A percentile compares a stretch with the other conserved stretches of the same genome.
These are phyloP conservation scores for Druceiella hillmani DNA, from an alignment of 2,888 invertebrate genomes.

Conservation along the genomic window DNA sequence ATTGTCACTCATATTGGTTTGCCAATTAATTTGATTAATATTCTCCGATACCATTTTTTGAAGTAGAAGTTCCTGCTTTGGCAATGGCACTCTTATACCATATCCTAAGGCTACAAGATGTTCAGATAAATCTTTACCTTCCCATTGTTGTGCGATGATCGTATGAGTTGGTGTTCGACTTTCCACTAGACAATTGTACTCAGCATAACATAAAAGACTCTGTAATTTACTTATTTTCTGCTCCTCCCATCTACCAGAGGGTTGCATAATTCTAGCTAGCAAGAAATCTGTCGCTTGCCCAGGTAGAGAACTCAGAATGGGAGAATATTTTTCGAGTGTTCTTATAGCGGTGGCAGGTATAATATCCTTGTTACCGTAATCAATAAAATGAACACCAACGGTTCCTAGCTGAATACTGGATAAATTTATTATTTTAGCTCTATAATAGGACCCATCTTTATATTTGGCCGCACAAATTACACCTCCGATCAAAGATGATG, in stretches of 20 bases:
- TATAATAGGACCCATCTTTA: constrained; percentile 59
- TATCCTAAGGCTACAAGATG: constrained; percentile 41
- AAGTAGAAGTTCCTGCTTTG: constrained; percentile 43
- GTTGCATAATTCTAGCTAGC: constrained; percentile 51
- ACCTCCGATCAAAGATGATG: constrained; percentile 45
- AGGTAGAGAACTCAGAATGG: constrained; percentile 44
- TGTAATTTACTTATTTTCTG: constrained; percentile 39
- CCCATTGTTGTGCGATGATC: constrained; percentile 44
- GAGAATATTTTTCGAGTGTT: constrained; percentile 48
- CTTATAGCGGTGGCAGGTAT: constrained; percentile 56
- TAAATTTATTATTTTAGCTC: constrained; percentile 54
- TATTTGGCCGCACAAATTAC: constrained; percentile 62
- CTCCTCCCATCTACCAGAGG: constrained; percentile 50
- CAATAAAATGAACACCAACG: constrained; percentile 62
- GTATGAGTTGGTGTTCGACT: constrained; percentile 37
- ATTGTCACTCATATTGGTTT: too few relatives aligned
- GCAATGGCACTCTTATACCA: constrained; percentile 40
- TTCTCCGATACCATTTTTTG: too few relatives aligned
- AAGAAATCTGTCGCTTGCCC: constrained; percentile 58
- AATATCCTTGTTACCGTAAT: constrained; percentile 60
- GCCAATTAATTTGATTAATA: background rate
- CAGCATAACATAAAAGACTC: constrained; percentile 40
- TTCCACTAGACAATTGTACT: constrained; percentile 36
- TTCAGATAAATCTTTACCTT: constrained; percentile 45
- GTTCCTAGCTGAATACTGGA: constrained; percentile 44